A percentile compares a stretch with the other conserved stretches of the same genome.
Conservation (phyloP, 2,797 vertebrate species). For the Varecia variegata region DNA sequence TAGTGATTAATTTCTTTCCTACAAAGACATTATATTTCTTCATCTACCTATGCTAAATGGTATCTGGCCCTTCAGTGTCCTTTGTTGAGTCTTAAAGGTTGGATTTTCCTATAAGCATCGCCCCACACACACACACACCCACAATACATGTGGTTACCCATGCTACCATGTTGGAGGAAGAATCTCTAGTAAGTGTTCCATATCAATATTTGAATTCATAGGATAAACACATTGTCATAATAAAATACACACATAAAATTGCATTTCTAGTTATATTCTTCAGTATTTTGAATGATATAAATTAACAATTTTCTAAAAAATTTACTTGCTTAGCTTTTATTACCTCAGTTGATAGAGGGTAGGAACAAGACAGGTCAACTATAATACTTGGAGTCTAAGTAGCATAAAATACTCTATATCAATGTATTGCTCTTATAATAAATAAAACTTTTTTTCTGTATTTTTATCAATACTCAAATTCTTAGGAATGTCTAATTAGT, state of each 20-base stretch:
- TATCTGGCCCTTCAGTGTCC: neutral
- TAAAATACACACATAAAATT: neutral
- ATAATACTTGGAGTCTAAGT: neutral
- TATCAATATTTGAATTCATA: neutral
- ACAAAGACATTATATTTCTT: neutral
- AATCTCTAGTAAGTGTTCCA: neutral
- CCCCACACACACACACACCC: rapidly evolving
- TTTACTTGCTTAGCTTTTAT: neutral
- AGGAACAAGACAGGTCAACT: neutral
- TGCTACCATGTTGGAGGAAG: neutral
- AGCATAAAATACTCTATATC: neutral
- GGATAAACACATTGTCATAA: neutral
- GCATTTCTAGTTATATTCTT: neutral
- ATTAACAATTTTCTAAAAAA: neutral
- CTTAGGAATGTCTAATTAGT: neutral
- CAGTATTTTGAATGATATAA: neutral
- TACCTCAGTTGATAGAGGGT: neutral
- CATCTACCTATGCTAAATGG: neutral
- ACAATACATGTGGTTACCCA: neutral
- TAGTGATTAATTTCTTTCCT: neutral
- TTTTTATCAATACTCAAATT: neutral
- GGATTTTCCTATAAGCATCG: neutral
- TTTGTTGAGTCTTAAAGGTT: neutral
- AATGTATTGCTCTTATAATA: neutral
- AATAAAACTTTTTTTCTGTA: neutral